These are phyloP conservation scores for Potorous gilbertii DNA, from an alignment of 2,797 vertebrate genomes.

Conservation along the genomic window DNA sequence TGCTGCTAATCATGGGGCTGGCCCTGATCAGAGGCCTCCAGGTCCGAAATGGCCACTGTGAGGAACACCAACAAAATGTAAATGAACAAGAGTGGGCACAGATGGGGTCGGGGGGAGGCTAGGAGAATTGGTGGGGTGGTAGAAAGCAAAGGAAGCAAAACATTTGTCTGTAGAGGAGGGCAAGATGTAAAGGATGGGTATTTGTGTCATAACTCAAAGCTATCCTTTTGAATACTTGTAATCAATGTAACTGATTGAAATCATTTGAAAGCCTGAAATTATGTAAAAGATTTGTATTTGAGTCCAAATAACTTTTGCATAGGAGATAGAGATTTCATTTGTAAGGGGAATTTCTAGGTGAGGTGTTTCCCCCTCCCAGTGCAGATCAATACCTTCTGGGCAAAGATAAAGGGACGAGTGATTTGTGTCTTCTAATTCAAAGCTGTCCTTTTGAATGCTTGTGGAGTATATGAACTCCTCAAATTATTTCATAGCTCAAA, in stretches of 20 bases:
- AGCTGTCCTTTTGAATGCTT: not conserved
- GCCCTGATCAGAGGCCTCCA: not conserved
- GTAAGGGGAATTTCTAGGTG: not conserved
- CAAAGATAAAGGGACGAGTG: not conserved
- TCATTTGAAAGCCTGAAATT: not conserved
- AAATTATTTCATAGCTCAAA: not conserved
- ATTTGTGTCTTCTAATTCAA: not conserved
- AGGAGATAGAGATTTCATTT: not conserved
- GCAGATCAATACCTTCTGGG: not conserved
- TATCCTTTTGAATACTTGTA: not conserved
- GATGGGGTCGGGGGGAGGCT: not conserved
- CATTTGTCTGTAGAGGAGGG: not conserved
- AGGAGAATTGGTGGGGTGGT: not conserved
- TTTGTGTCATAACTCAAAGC: not conserved
- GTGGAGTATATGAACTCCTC: not conserved
- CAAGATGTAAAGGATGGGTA: not conserved
- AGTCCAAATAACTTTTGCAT: not conserved
- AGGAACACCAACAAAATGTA: not conserved
- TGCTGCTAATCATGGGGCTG: not conserved
- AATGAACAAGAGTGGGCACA: not conserved
- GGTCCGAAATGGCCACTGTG: not conserved
- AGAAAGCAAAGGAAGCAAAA: not conserved
- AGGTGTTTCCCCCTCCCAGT: not conserved
- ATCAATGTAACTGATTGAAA: not conserved
- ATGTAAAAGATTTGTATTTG: not conserved